Percentiles rank a stretch among this genome's conserved stretches.
These are phyloP conservation scores for Dendrocincla tyrannina DNA, from an alignment of 2,797 vertebrate genomes.

Conservation along the genomic window DNA sequence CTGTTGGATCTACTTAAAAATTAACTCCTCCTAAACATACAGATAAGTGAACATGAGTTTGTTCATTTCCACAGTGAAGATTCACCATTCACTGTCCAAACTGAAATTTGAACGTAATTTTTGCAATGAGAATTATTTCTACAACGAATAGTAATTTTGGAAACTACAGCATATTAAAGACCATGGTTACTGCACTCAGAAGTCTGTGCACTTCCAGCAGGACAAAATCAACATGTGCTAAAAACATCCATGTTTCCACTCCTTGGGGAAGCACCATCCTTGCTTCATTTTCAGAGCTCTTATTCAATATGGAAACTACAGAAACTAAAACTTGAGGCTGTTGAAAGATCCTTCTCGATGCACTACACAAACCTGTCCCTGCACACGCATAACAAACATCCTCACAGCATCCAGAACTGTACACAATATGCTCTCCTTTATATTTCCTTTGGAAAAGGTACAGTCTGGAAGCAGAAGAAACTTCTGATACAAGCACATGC, in stretches of 20 bases:
- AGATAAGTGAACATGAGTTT: not conserved
- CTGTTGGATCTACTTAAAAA: not conserved
- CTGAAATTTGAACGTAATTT: not conserved
- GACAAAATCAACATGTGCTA: not conserved
- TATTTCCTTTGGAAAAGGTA: not conserved
- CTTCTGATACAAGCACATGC: not conserved
- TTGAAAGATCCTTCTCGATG: not conserved
- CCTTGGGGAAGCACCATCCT: not conserved
- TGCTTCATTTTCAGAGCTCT: not conserved
- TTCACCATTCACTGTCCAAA: not conserved
- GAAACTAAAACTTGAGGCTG: not conserved
- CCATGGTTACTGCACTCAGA: not conserved
- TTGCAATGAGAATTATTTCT: not conserved
- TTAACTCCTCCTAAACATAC: not conserved
- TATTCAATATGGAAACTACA: not conserved
- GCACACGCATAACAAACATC: not conserved
- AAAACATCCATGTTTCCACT: not conserved
- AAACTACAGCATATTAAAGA: not conserved
- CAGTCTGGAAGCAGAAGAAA: not conserved
- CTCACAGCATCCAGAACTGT: not conserved
- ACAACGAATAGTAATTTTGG: not conserved
- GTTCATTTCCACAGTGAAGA: not conserved
- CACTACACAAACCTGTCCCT: not conserved
- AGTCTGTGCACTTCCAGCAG: not conserved
- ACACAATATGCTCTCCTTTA: not conserved